These are phyloP conservation scores for Tanytarsus gracilentus DNA, from an alignment of 2,888 invertebrate species.

Conservation along the genomic window DNA sequence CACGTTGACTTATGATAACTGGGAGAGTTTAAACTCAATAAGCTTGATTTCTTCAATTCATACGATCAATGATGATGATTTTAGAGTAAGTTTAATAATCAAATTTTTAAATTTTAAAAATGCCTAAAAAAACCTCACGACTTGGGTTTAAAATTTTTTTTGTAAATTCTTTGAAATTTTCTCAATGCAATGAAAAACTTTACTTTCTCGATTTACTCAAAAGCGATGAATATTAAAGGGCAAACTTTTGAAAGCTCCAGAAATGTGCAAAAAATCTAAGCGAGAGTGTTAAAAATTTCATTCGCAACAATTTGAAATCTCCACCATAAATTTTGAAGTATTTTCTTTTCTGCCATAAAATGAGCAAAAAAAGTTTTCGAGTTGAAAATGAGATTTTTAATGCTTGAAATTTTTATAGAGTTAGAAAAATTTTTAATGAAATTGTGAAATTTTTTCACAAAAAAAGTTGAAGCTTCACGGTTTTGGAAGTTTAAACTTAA, in stretches of 20 bases:
- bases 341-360: no score
- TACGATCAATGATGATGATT: neutral
- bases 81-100: conserved; percentile 1
- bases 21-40: conserved; percentile 56
- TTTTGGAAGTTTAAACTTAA: no score
- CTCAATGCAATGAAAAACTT: neutral
- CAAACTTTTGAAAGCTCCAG: no score
- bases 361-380: no score
- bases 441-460: no score
- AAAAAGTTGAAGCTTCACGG: no score
- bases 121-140: neutral
- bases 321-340: no score
- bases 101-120: neutral
- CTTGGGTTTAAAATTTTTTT: neutral
- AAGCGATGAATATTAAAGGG: no score
- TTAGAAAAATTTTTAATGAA: no score
- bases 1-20: conserved; percentile 74
- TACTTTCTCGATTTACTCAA: neutral
- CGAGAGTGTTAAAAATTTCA: neutral
- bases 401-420: no score
- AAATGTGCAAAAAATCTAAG: neutral
- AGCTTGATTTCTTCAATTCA: neutral
- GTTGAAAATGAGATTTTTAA: no score
- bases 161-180: neutral
- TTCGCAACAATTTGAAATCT: no score